Evolutionary conservation across 2,888 invertebrate genomes (phyloP).

Genomic region (Trileptium ribeirensis): DNA sequence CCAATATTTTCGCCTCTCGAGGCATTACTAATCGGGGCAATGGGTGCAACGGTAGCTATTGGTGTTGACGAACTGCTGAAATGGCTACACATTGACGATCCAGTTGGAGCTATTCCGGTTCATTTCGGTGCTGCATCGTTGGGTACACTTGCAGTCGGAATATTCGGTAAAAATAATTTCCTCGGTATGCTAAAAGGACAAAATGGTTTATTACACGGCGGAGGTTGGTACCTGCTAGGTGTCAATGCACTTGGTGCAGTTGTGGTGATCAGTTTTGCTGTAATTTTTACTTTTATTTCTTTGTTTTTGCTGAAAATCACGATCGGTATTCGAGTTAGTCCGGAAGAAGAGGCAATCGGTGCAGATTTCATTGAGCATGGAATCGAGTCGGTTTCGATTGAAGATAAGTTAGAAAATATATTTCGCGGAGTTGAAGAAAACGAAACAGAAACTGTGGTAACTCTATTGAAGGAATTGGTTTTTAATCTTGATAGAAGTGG

Average conservation of each 20-base stretch:
- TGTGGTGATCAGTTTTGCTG: neutral
- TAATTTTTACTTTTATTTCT: neutral
- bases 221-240: conserved; percentile 2
- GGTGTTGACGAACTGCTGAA: conserved; percentile 60
- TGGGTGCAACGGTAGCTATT: conserved; percentile 60
- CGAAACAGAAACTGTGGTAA: no score
- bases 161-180: neutral
- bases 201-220: conserved; percentile 10
- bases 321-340: neutral
- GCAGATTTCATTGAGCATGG: neutral
- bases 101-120: conserved; percentile 81
- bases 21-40: conserved; percentile 68
- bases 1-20: conserved; percentile 64
- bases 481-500: no score
- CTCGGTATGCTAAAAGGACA: neutral
- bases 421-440: no score
- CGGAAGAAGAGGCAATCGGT: neutral
- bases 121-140: conserved; percentile 55
- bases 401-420: no score
- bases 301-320: neutral
- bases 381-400: no score
- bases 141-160: conserved; percentile 10
- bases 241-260: neutral
- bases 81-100: conserved; percentile 72
- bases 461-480: no score